Evolutionary conservation across 2,888 invertebrate species (phyloP).

Genomic region (Celastrina argiolus): DNA sequence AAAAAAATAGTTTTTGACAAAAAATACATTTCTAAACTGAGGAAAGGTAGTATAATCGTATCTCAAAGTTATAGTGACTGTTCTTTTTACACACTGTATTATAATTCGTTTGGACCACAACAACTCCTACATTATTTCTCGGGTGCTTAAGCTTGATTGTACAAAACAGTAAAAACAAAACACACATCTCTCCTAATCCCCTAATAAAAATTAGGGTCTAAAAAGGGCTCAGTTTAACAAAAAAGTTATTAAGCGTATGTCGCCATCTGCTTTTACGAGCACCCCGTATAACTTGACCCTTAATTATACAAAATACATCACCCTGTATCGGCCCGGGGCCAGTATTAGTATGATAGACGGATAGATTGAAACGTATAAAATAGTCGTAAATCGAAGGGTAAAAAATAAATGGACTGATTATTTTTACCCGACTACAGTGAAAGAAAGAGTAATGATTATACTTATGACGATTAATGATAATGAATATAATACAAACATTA

Average conservation of each 20-base stretch:
- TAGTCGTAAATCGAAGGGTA: not conserved
- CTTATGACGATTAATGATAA: no score
- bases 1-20: no score
- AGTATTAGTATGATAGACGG: not conserved
- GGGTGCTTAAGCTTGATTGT: not conserved
- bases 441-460: no score
- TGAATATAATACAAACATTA: no score
- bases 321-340: not conserved
- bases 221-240: not conserved
- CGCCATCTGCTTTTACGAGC: not conserved
- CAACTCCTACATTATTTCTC: no score
- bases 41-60: no score
- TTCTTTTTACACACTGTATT: no score
- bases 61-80: no score
- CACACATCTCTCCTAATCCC: not conserved
- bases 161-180: not conserved
- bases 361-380: slow-evolving; percentile 5
- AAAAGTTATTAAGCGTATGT: not conserved
- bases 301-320: not conserved
- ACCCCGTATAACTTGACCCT: not conserved
- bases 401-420: not conserved
- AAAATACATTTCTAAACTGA: no score
- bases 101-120: no score
- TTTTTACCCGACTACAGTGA: no score
- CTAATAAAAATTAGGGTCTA: not conserved